Evolutionary conservation across 2,888 invertebrate species (phyloP).

Genomic region (Agriopis aurantiaria): DNA sequence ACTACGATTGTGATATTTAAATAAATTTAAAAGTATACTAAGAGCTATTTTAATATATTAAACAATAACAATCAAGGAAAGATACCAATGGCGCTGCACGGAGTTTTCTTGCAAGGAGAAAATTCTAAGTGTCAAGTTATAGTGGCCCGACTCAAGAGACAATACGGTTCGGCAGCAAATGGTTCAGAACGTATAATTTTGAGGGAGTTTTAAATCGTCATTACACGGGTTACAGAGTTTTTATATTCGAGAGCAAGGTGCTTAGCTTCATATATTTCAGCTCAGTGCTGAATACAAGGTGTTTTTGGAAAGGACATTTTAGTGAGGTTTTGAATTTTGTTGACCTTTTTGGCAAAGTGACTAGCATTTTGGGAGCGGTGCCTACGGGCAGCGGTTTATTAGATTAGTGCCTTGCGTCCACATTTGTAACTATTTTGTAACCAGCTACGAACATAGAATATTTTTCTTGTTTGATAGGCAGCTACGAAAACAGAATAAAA

Average conservation of each 20-base stretch:
- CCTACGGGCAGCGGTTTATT: no score
- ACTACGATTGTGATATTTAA: no score
- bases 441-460: no score
- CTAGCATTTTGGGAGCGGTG: no score
- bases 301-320: constrained; percentile 27
- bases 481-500: no score
- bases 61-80: neutral
- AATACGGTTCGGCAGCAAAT: constrained; percentile 73
- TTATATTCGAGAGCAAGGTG: constrained; percentile 74
- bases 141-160: constrained; percentile 61
- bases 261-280: constrained; percentile 73
- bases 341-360: no score
- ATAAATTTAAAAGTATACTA: no score
- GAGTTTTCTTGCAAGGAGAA: neutral
- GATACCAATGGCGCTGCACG: neutral
- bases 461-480: no score
- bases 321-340: neutral
- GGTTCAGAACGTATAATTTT: constrained; percentile 74
- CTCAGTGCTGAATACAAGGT: constrained; percentile 53
- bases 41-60: neutral
- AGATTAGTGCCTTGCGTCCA: no score
- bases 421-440: no score
- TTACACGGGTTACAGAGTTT: constrained; percentile 80
- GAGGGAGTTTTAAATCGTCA: constrained; percentile 80
- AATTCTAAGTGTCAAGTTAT: constrained; percentile 47